Conservation (phyloP, 2,888 invertebrate species). For the Drosophila acutilabella region DNA sequence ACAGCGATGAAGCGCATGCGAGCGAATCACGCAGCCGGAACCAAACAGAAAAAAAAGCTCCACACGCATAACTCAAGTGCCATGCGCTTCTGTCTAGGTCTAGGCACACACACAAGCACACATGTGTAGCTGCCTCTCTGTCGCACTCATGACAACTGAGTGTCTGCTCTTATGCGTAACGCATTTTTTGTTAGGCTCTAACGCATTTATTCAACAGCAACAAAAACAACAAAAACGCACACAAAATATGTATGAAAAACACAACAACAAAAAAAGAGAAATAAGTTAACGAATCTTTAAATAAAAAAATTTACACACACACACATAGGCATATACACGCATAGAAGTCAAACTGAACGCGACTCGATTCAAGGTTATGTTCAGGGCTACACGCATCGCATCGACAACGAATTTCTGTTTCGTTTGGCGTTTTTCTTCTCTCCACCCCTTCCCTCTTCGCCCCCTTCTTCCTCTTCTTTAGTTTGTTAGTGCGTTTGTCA, state of each 20-base stretch:
- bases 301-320: constrained; percentile 57
- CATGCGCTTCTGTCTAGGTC: constrained; percentile 59
- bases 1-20: constrained; percentile 50
- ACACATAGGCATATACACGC: constrained; percentile 1
- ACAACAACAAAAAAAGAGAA: constrained; percentile 18
- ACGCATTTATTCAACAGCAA: constrained; percentile 66
- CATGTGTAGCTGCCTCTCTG: constrained; percentile 7
- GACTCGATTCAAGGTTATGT: constrained; percentile 83
- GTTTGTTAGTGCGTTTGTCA: constrained; percentile 64
- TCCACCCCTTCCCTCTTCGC: constrained; percentile 23
- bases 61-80: constrained; percentile 64
- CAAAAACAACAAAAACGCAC: constrained; percentile 23
- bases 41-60: constrained; percentile 34
- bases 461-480: constrained; percentile 8
- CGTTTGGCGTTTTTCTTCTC: constrained; percentile 36
- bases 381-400: constrained; percentile 82
- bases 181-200: constrained; percentile 64
- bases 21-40: constrained; percentile 38
- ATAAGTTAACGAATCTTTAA: constrained; percentile 75
- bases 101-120: constrained; percentile 17
- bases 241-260: constrained; percentile 53
- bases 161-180: constrained; percentile 68
- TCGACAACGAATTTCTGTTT: constrained; percentile 64
- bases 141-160: neutral
- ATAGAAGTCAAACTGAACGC: constrained; percentile 48